Conservation (phyloP, 1,140 invertebrate genomes). For the Gonatopus flavifemur region DNA sequence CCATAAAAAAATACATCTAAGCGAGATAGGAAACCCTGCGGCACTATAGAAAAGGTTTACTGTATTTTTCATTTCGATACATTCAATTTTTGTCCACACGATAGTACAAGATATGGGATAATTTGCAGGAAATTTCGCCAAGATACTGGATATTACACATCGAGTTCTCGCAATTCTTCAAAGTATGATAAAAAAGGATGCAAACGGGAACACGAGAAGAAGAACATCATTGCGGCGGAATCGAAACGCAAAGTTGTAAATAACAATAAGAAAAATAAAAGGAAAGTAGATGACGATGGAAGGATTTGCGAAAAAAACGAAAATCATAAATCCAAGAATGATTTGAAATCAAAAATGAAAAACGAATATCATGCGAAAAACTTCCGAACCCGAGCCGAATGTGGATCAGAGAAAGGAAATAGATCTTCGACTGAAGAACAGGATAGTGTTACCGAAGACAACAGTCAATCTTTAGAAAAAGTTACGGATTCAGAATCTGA, state of each 20-base stretch:
- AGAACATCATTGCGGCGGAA: conserved; percentile 29
- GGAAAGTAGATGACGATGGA: conserved; percentile 9
- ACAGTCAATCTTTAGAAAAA: conserved; percentile 24
- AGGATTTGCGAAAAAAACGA: conserved; percentile 21
- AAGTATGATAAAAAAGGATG: conserved; percentile 36
- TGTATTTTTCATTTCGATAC: too few relatives aligned
- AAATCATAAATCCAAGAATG: conserved; percentile 8
- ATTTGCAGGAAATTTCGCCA: conserved; percentile 57
- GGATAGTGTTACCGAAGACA: too few relatives aligned
- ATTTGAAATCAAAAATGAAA: conserved; percentile 17
- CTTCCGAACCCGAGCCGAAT: conserved; percentile 12
- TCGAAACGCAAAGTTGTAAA: conserved; percentile 41
- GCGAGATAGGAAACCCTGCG: too few relatives aligned
- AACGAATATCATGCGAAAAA: conserved; percentile 26
- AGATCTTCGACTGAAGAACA: conserved; percentile 19
- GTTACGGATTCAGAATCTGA: conserved; percentile 33
- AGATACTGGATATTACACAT: conserved; percentile 68
- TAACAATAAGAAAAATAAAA: conserved; percentile 32
- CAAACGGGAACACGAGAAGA: conserved; percentile 28
- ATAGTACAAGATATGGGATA: too few relatives aligned
- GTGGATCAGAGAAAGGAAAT: conserved; percentile 22
- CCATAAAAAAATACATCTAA: too few relatives aligned
- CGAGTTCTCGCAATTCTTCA: conserved; percentile 60
- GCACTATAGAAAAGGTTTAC: too few relatives aligned
- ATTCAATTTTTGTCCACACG: too few relatives aligned